Conservation (phyloP, 2,888 invertebrate species). For the Altica lythri region DNA sequence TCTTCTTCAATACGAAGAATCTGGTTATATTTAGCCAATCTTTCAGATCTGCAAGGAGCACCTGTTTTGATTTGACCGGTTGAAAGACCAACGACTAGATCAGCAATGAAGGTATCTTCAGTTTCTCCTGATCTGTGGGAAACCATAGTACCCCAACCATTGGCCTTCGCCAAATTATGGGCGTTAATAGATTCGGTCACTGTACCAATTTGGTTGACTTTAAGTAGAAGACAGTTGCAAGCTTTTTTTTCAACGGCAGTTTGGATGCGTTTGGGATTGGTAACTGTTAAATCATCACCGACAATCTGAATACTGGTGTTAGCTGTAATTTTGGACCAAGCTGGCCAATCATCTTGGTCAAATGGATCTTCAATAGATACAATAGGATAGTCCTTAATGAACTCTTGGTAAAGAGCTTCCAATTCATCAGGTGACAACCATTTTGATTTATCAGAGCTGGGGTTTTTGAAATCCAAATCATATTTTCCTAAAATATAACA, state of each 20-base stretch:
- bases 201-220: constrained; percentile 97
- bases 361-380: constrained; percentile 99
- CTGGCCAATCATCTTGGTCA: constrained; percentile 98
- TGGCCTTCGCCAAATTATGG: constrained; percentile 82
- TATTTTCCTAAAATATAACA: constrained; percentile 63
- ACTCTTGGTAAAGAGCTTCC: constrained; percentile 84
- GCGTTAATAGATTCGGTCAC: constrained; percentile 98
- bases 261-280: constrained; percentile 90
- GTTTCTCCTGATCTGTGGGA: constrained; percentile 98
- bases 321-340: constrained; percentile 83
- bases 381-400: constrained; percentile 90
- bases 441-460: constrained; percentile 80
- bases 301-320: constrained; percentile 83
- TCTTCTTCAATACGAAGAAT: constrained; percentile 98
- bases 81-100: constrained; percentile 95
- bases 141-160: constrained; percentile 99
- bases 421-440: constrained; percentile 84
- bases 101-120: constrained; percentile 99
- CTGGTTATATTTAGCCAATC: constrained; percentile 98
- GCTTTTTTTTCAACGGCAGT: constrained; percentile 96
- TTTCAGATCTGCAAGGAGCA: constrained; percentile 97
- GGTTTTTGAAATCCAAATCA: constrained; percentile 98
- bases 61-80: constrained; percentile 99
- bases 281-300: constrained; percentile 96
- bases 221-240: constrained; percentile 95